Base-by-base conservation (phyloP, 2,113 vertebrate genomes). In the Cebidichthys violaceus region DNA sequence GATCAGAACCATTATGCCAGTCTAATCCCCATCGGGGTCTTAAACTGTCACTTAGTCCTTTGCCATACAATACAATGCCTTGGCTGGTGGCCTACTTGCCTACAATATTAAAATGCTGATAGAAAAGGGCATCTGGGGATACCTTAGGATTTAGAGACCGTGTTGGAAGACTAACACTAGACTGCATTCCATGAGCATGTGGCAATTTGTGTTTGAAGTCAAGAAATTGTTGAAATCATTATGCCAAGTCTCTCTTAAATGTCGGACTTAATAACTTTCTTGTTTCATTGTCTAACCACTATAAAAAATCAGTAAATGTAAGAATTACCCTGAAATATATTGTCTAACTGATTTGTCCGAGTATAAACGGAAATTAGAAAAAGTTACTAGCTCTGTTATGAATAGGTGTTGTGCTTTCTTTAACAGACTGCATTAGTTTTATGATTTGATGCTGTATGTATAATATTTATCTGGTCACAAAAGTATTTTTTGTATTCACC, bases 401-500 rank as follows among this genome's bases (percentile, higher is more conserved):
- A 92, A 81, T 95, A 87, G 65, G 85, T 95, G 93, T 95, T 92
- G 95, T 93, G 92, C 92, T 94, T 92, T 92, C 92, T 92, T 93
- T 92, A 90, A 94, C 86, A 85, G 75, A 92, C 89, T 91, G 84
- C 91, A 76, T 93, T 91, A 59, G 90, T 94, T 93, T 92, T 86
- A 92, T 92, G 88, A 93, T 90, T 90, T 93, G 79, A 95, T 92
- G 90, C 87, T 93, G 78, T 96, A 95, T 92, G 91, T 94, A 92
- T 88, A 78, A 93, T 95, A 94, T 95, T 95, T 95, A 96, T 96
- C 95, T 94, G 94, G 89, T 94, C 94, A 93, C 90, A 94, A 95
- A 95, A 93, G 90, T 96, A 95, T 96, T 96, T 96, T 97, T 97
- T 96, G 96, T 96, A 96, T 96, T 96, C 89, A 94, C 91, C 89